Percentiles rank a stretch among this genome's conserved stretches.
Evolutionary conservation across 2,113 vertebrate genomes (phyloP).

Genomic region (Promerops cafer): DNA sequence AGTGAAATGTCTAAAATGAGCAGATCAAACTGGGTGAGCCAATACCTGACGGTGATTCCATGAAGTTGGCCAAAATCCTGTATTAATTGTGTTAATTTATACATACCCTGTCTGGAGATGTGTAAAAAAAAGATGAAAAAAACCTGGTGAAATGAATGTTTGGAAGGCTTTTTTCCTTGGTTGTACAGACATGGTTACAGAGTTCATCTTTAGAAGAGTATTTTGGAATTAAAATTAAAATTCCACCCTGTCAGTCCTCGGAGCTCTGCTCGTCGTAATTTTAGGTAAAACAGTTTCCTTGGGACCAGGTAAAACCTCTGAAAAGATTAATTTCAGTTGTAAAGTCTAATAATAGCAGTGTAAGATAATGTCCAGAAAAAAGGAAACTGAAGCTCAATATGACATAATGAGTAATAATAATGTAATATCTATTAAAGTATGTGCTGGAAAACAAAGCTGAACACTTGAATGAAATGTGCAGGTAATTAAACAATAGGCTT

Average conservation of each 20-base stretch:
- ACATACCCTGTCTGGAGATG: not conserved
- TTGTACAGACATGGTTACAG: not conserved
- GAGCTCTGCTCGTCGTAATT: not conserved
- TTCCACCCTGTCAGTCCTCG: not conserved
- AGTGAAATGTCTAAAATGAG: not conserved
- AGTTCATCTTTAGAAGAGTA: not conserved
- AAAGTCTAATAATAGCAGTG: constrained; percentile 14
- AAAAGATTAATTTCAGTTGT: constrained; percentile 35
- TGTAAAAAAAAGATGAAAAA: not conserved
- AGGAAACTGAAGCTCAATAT: not conserved
- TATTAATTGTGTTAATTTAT: not conserved
- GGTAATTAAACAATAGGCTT: not conserved
- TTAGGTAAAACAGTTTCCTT: not conserved
- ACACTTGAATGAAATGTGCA: not conserved
- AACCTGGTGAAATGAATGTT: not conserved
- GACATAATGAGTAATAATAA: not conserved
- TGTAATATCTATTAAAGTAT: not conserved
- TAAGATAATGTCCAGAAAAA: not conserved
- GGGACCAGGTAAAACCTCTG: not conserved
- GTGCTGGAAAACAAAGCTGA: not conserved
- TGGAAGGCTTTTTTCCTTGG: not conserved
- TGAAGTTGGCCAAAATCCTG: not conserved
- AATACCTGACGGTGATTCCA: not conserved
- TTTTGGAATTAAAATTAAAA: constrained; percentile 3
- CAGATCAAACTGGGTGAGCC: not conserved